These are phyloP conservation scores for Ambastaia sidthimunki DNA, from an alignment of 2,797 vertebrate genomes.

Conservation along the genomic window DNA sequence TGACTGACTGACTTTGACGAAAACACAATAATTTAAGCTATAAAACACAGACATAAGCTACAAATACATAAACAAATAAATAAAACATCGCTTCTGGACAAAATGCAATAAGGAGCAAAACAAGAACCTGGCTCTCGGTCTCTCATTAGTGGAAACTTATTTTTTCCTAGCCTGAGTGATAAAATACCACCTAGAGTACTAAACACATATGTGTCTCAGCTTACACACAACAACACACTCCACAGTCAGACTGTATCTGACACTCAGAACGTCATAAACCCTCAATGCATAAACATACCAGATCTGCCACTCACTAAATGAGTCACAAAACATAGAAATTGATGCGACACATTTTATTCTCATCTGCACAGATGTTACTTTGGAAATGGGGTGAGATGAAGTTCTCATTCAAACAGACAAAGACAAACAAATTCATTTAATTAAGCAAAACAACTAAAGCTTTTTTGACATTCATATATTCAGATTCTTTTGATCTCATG, in stretches of 20 bases:
- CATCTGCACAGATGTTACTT: neutral
- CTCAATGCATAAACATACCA: neutral
- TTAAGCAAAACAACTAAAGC: neutral
- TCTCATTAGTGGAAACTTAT: slow-evolving; percentile 15
- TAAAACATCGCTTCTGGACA: neutral
- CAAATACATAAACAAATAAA: slow-evolving; percentile 6
- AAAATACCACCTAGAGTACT: neutral
- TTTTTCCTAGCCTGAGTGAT: neutral
- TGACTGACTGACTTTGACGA: neutral
- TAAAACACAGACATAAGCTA: neutral
- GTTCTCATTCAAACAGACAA: neutral
- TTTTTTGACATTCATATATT: neutral
- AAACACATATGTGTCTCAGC: neutral
- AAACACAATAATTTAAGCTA: neutral
- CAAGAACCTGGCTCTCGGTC: neutral
- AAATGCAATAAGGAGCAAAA: neutral
- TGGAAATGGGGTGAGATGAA: neutral
- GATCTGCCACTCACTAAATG: neutral
- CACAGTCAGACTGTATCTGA: neutral
- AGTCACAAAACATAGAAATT: slow-evolving; percentile 2
- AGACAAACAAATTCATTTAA: slow-evolving; percentile 5
- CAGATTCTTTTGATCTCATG: too few relatives aligned
- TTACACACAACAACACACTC: neutral
- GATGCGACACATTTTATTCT: neutral
- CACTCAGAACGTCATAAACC: neutral